Percentiles rank a stretch among this genome's conserved stretches.
Evolutionary conservation across 2,888 invertebrate genomes (phyloP).

Genomic region (Cistogaster globosa): DNA sequence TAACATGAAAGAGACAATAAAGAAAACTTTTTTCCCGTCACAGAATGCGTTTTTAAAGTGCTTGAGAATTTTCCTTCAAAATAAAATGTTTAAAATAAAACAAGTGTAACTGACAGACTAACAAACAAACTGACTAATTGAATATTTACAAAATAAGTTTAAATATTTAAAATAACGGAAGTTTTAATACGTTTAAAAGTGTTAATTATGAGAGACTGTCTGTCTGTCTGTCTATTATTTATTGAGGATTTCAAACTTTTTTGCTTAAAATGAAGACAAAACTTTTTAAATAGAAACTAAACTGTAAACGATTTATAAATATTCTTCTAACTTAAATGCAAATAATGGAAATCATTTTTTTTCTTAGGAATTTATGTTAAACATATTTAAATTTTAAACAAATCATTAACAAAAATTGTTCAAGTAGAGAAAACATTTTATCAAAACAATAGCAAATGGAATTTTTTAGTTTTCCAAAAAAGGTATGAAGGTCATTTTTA

Average conservation of each 20-base stretch:
- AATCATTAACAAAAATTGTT: conserved; percentile 4
- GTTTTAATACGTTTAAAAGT: conserved; percentile 47
- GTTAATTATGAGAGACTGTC: conserved; percentile 4
- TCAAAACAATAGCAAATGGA: conserved; percentile 36
- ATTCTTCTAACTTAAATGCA: conserved; percentile 17
- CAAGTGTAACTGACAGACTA: conserved; percentile 32
- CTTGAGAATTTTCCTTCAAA: conserved; percentile 50
- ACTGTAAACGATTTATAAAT: conserved; percentile 23
- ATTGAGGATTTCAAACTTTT: conserved; percentile 42
- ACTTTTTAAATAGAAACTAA: conserved; percentile 1
- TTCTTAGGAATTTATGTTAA: conserved; percentile 30
- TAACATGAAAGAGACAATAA: conserved; percentile 10
- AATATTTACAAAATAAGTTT: neutral
- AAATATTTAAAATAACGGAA: conserved; percentile 45
- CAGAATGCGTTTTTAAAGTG: conserved; percentile 64
- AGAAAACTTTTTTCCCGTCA: conserved; percentile 52
- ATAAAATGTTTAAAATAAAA: conserved; percentile 31
- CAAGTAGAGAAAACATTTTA: neutral
- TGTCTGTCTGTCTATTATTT: conserved; percentile 30
- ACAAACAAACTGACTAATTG: neutral
- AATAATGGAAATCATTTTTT: conserved; percentile 26
- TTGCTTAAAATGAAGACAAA: neutral
- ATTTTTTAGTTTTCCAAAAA: neutral
- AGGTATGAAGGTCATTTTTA: conserved; percentile 55
- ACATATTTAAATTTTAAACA: neutral